Evolutionary conservation across 2,888 invertebrate genomes (phyloP).

Genomic region (Marronus borbonicus): DNA sequence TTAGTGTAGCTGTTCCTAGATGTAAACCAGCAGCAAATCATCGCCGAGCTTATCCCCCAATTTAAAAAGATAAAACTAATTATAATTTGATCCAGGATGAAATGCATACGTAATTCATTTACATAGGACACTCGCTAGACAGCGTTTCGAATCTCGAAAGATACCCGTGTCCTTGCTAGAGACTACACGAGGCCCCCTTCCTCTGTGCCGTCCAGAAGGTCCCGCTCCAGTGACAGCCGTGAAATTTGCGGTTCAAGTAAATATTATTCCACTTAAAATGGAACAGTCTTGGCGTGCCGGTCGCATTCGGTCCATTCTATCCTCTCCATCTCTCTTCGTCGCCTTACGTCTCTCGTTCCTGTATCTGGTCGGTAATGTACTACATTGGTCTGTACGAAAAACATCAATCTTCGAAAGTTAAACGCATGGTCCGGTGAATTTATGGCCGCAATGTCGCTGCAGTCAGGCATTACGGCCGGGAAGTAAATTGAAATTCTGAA

Average conservation of each 20-base stretch:
- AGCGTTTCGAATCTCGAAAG: no score
- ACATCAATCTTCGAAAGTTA: constrained; percentile 42
- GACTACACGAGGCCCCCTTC: no score
- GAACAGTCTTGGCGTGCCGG: neutral
- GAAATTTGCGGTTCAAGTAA: constrained; percentile 44
- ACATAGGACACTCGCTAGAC: no score
- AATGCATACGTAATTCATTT: no score
- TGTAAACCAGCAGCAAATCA: no score
- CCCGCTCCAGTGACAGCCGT: constrained; percentile 25
- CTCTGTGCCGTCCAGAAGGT: neutral
- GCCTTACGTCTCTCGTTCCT: neutral
- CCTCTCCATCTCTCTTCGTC: neutral
- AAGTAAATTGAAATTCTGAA: neutral
- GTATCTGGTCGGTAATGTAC: neutral
- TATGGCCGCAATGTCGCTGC: constrained; percentile 1
- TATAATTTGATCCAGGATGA: no score
- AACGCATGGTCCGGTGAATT: constrained; percentile 9
- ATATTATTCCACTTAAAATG: constrained; percentile 41
- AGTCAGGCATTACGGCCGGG: neutral
- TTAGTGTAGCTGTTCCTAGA: no score
- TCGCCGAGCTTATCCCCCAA: no score
- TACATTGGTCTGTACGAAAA: neutral
- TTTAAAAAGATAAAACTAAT: no score
- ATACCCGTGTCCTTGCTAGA: no score
- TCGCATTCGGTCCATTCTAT: neutral